These are phyloP conservation scores for Lasioglossum marginatum DNA, from an alignment of 2,888 invertebrate species.

Conservation along the genomic window DNA sequence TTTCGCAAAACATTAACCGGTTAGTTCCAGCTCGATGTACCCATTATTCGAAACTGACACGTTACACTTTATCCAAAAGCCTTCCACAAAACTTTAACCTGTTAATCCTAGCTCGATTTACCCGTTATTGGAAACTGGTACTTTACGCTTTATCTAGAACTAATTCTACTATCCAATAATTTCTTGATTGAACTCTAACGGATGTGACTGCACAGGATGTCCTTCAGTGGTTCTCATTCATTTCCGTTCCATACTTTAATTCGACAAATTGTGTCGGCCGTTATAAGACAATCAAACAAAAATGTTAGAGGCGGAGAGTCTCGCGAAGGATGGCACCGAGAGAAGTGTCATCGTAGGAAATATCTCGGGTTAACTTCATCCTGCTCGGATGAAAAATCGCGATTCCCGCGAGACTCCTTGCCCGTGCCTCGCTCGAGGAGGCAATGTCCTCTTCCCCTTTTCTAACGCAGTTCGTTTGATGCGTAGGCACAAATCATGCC, in stretches of 20 bases:
- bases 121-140: background rate
- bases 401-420: background rate
- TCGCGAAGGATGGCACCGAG: background rate
- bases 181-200: too few species aligned
- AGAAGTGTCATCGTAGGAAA: background rate
- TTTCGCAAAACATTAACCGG: background rate
- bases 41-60: background rate
- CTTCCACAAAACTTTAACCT: background rate
- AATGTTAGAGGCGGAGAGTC: background rate
- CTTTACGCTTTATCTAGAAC: too few species aligned
- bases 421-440: background rate
- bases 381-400: background rate
- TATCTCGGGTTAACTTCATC: background rate
- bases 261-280: background rate
- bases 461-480: background rate
- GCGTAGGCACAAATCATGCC: slow-evolving; percentile 78
- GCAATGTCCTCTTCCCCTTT: background rate
- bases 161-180: too few species aligned
- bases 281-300: background rate
- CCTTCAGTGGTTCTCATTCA: background rate
- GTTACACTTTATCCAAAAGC: background rate
- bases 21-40: background rate
- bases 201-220: background rate
- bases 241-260: background rate
- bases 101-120: too few species aligned